A percentile compares a stretch with the other conserved stretches of the same genome.
Evolutionary conservation across 2,113 vertebrate species (phyloP).

Genomic region (Zeus faber): DNA sequence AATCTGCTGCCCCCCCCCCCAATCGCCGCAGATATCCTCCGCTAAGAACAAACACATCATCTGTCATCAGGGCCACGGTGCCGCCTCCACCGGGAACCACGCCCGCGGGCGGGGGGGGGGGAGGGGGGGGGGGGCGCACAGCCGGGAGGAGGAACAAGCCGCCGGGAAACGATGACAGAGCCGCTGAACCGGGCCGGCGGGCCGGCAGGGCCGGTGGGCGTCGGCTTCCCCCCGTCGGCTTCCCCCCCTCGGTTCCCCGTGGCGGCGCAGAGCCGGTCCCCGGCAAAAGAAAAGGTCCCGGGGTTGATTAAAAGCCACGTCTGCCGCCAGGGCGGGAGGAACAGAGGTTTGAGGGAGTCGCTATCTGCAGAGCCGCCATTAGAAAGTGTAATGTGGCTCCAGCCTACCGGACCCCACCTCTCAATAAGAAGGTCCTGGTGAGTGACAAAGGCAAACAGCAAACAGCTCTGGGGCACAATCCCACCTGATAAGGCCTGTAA

Average conservation of each 20-base stretch:
- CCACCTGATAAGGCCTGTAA: conserved; percentile 64
- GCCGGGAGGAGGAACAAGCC: no score
- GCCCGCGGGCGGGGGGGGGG: background rate
- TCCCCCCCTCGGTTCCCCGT: no score
- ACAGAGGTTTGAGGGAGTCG: conserved; percentile 37
- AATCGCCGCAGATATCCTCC: conserved; percentile 41
- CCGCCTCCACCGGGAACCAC: conserved; percentile 18
- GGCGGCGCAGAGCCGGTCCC: no score
- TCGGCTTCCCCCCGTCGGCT: no score
- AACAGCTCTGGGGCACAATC: conserved; percentile 56
- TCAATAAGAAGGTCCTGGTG: conserved; percentile 59
- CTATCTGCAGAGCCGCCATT: conserved; percentile 53
- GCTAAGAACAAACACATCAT: conserved; percentile 50
- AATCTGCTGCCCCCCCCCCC: conserved; percentile 40
- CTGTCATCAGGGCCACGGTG: conserved; percentile 35
- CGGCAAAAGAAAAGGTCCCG: conserved; percentile 26
- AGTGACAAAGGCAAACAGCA: conserved; percentile 52
- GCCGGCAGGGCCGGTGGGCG: no score
- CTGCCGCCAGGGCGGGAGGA: conserved; percentile 42
- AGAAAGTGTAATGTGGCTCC: conserved; percentile 63
- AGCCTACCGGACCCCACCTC: conserved; percentile 51
- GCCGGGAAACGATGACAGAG: no score
- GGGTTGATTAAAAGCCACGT: conserved; percentile 58
- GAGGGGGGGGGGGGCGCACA: background rate
- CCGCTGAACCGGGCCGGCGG: no score